A percentile compares a stretch with the other conserved stretches of the same genome.
These are phyloP conservation scores for Bufo gargarizans DNA, from an alignment of 2,113 vertebrate genomes.

Conservation along the genomic window DNA sequence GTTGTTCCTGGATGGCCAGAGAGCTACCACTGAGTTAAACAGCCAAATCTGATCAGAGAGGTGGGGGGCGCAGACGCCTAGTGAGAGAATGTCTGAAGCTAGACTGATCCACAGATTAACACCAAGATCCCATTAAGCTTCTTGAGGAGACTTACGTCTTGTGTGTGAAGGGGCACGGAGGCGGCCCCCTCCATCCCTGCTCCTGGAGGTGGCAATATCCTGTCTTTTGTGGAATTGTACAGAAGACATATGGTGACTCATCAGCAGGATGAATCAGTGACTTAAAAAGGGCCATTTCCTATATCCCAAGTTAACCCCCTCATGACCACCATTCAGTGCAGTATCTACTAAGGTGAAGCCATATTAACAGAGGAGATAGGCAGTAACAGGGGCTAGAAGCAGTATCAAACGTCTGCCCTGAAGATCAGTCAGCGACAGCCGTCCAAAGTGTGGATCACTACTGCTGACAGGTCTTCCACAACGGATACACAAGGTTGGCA, in stretches of 20 bases:
- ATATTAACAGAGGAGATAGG: too few relatives aligned
- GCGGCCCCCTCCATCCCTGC: not conserved
- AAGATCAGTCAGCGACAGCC: too few relatives aligned
- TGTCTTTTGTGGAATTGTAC: slow-evolving; percentile 12
- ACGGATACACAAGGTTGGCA: too few relatives aligned
- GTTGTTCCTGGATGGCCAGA: not conserved
- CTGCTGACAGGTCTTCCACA: too few relatives aligned
- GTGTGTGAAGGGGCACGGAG: not conserved
- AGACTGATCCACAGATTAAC: slow-evolving; percentile 41
- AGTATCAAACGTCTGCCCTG: too few relatives aligned
- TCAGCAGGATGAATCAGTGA: slow-evolving; percentile 15
- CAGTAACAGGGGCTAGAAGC: too few relatives aligned
- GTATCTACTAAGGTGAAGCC: too few relatives aligned
- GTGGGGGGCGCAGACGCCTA: slow-evolving; percentile 13
- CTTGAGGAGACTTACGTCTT: slow-evolving; percentile 24
- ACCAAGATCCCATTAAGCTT: slow-evolving; percentile 32
- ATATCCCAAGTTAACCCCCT: not conserved
- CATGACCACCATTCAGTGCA: not conserved
- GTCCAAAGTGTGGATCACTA: too few relatives aligned
- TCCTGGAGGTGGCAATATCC: slow-evolving; percentile 10
- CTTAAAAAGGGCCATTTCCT: slow-evolving; percentile 17
- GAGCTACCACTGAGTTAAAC: not conserved
- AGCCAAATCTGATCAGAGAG: not conserved
- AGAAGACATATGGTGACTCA: slow-evolving; percentile 24
- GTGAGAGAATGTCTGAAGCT: slow-evolving; percentile 40